phyloP scores from a whole-genome alignment of 2,888 invertebrate species.

The Lucinisca nassula region DNA sequence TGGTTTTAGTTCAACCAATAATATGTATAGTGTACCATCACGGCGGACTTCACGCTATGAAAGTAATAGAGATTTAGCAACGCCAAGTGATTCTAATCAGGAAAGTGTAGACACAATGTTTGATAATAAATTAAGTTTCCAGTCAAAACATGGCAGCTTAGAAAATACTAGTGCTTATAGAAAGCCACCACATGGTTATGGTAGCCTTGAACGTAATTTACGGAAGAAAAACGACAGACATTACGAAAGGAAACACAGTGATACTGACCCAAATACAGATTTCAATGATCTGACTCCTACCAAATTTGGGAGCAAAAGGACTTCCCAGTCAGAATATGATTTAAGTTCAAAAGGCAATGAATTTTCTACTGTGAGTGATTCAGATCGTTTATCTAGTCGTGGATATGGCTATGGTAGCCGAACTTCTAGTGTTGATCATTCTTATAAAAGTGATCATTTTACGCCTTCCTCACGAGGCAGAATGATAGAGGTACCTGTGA shows the following conservation, averaged over 20 bases:
- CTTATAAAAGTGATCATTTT: conserved; percentile 23
- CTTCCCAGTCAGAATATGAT: conserved; percentile 80
- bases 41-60: conserved; percentile 87
- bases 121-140: conserved; percentile 68
- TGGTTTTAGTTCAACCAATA: conserved; percentile 84
- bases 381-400: conserved; percentile 49
- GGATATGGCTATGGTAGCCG: conserved; percentile 10
- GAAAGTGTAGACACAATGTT: conserved; percentile 70
- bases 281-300: conserved; percentile 74
- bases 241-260: conserved; percentile 70
- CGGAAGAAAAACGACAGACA: conserved; percentile 65
- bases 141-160: conserved; percentile 82
- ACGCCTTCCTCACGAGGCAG: conserved; percentile 31
- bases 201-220: conserved; percentile 79
- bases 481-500: conserved; percentile 77
- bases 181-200: conserved; percentile 73
- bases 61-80: conserved; percentile 83
- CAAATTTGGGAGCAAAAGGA: conserved; percentile 80
- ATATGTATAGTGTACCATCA: conserved; percentile 88
- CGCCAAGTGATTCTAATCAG: conserved; percentile 72
- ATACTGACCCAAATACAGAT: conserved; percentile 62
- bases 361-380: conserved; percentile 25
- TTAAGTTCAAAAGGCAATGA: conserved; percentile 65
- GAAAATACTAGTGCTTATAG: conserved; percentile 78
- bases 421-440: conserved; percentile 19